These are phyloP conservation scores for Therioaphis trifolii DNA, from an alignment of 2,888 invertebrate genomes.

Conservation along the genomic window DNA sequence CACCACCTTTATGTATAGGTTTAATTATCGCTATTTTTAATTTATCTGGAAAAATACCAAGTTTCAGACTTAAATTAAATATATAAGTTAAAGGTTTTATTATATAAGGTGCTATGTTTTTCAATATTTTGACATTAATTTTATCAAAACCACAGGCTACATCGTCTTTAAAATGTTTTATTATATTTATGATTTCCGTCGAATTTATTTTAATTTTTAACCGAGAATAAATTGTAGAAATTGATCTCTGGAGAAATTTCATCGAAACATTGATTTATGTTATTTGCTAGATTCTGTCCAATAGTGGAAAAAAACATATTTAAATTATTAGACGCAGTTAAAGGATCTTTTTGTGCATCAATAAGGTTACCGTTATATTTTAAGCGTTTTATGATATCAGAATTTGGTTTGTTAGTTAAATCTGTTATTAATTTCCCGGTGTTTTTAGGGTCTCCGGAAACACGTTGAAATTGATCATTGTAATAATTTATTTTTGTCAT, in stretches of 20 bases:
- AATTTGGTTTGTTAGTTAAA: slow-evolving; percentile 24
- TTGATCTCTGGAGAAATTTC: background rate
- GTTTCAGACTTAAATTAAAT: background rate
- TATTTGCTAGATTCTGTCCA: slow-evolving; percentile 10
- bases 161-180: background rate
- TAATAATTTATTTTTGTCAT: slow-evolving; percentile 40
- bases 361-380: background rate
- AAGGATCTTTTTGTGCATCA: slow-evolving; percentile 3
- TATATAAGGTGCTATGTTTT: background rate
- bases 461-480: background rate
- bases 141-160: slow-evolving; percentile 1
- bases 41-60: background rate
- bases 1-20: background rate
- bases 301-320: slow-evolving; percentile 12
- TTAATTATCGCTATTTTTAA: background rate
- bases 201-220: background rate
- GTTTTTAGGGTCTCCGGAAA: slow-evolving; percentile 1
- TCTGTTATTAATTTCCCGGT: slow-evolving; percentile 26
- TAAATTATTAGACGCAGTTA: slow-evolving; percentile 3
- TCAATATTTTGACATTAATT: background rate
- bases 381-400: slow-evolving; percentile 19
- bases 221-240: background rate
- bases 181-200: background rate
- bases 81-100: background rate
- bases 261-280: background rate